Evolutionary conservation across 2,888 invertebrate genomes (phyloP).

Genomic region (Sinodicranocentrus sp.): DNA sequence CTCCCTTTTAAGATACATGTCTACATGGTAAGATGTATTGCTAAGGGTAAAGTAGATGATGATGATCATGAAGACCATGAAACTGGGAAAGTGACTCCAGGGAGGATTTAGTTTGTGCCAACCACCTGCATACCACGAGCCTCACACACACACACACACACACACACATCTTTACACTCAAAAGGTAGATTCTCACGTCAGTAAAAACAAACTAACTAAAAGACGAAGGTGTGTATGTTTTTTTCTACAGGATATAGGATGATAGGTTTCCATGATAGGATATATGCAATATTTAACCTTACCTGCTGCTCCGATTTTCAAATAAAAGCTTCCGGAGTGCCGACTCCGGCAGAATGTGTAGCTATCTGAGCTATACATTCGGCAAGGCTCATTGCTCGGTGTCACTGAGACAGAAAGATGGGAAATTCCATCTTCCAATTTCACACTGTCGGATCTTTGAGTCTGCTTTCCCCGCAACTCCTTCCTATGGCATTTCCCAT

Average conservation of each 20-base stretch:
- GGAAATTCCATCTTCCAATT: constrained; percentile 63
- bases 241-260: not conserved
- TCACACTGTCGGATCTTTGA: constrained; percentile 64
- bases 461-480: constrained; percentile 63
- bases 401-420: constrained; percentile 74
- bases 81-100: constrained; percentile 63
- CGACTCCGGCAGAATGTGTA: constrained; percentile 83
- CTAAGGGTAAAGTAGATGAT: constrained; percentile 28
- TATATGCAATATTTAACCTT: not conserved
- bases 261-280: not conserved
- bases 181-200: no score
- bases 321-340: constrained; percentile 86
- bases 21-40: constrained; percentile 1
- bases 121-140: not conserved
- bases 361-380: constrained; percentile 73
- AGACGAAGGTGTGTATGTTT: no score
- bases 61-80: constrained; percentile 57
- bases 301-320: constrained; percentile 87
- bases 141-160: constrained; percentile 5
- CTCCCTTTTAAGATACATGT: not conserved
- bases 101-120: constrained; percentile 62
- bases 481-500: constrained; percentile 62
- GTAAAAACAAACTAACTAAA: no score
- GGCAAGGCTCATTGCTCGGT: constrained; percentile 70
- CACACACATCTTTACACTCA: no score